phyloP scores from a whole-genome alignment of 2,113 vertebrate genomes.

The Lepus timidus region DNA sequence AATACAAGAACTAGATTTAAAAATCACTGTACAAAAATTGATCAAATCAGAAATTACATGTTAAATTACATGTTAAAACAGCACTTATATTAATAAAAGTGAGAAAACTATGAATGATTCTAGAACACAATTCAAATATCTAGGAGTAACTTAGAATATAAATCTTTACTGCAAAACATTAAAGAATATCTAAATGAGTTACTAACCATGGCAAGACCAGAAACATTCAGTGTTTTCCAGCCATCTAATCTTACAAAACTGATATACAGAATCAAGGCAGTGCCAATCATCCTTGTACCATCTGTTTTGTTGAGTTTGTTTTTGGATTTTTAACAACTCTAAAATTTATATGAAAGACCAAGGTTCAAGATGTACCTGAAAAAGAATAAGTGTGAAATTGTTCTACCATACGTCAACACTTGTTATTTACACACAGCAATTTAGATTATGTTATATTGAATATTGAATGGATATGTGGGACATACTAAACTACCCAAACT shows the following conservation, averaged over 20 bases:
- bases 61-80: conserved; percentile 14
- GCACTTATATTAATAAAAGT: conserved; percentile 1
- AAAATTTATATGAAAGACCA: neutral
- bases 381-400: neutral
- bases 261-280: neutral
- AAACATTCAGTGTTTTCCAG: neutral
- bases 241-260: neutral
- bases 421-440: neutral
- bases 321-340: neutral
- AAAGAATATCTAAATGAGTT: neutral
- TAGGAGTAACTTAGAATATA: neutral
- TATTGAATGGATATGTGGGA: neutral
- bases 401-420: neutral
- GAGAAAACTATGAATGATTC: neutral
- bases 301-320: neutral
- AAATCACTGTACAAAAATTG: neutral
- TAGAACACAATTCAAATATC: neutral
- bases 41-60: neutral
- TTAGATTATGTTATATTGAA: neutral
- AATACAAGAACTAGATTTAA: neutral
- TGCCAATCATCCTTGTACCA: neutral
- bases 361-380: neutral
- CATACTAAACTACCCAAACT: neutral
- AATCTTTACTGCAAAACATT: neutral
- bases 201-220: neutral